Percentiles rank a stretch among this genome's conserved stretches.
These are phyloP conservation scores for Acrossocheilus fasciatus DNA, from an alignment of 2,797 vertebrate genomes.

Conservation along the genomic window DNA sequence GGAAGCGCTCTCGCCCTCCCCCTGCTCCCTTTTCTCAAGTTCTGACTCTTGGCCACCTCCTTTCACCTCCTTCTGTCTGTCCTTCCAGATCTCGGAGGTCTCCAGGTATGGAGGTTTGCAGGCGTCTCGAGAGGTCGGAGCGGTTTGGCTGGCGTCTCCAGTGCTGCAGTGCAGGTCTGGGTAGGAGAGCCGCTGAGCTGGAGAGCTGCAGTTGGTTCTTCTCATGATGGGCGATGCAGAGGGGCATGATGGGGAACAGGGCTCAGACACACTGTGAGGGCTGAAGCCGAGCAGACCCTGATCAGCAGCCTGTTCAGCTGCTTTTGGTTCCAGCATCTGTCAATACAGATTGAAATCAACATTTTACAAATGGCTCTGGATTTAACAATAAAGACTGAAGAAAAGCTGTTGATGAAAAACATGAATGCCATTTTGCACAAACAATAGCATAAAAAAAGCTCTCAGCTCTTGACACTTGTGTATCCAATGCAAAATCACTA, in stretches of 20 bases:
- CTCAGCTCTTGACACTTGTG: background rate
- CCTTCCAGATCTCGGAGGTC: conserved; percentile 47
- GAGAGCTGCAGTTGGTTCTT: conserved; percentile 43
- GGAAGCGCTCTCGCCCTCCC: conserved; percentile 73
- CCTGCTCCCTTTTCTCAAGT: conserved; percentile 67
- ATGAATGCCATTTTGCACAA: background rate
- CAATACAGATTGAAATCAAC: conserved; percentile 12
- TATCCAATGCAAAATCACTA: background rate
- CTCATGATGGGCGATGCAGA: conserved; percentile 41
- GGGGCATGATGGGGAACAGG: conserved; percentile 60
- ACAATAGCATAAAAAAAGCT: background rate
- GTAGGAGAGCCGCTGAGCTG: conserved; percentile 51
- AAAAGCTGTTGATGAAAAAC: background rate
- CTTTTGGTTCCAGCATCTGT: conserved; percentile 82
- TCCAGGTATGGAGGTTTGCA: conserved; percentile 52
- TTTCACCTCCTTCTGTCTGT: conserved; percentile 49
- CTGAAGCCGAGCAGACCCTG: conserved; percentile 64
- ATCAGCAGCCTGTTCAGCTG: conserved; percentile 68
- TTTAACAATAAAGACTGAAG: background rate
- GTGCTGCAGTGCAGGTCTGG: conserved; percentile 36
- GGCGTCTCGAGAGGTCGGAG: conserved; percentile 40
- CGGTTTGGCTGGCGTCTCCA: conserved; percentile 18
- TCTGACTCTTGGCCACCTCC: conserved; percentile 31
- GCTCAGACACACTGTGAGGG: conserved; percentile 60
- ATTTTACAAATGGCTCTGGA: background rate